Conservation (phyloP, 2,888 invertebrate species). For the Rutpela maculata region DNA sequence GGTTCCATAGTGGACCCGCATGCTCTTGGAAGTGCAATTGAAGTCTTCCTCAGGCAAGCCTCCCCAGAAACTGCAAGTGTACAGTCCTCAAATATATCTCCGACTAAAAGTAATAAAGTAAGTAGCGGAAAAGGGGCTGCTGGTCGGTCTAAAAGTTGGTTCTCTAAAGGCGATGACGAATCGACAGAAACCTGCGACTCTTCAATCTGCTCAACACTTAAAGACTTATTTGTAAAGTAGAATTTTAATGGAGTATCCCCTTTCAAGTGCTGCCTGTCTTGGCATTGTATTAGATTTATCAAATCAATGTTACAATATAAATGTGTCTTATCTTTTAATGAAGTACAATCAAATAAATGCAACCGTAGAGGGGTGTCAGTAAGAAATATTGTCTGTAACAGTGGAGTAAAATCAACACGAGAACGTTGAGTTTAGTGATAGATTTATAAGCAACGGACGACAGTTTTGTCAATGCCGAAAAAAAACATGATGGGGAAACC, state of each 20-base stretch:
- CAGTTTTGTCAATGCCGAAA: no score
- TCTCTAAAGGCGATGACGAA: conserved; percentile 81
- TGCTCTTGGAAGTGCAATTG: conserved; percentile 88
- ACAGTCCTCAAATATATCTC: conserved; percentile 43
- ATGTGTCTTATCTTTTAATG: conserved; percentile 67
- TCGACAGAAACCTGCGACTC: conserved; percentile 84
- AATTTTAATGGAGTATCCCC: conserved; percentile 28
- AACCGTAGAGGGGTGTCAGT: conserved; percentile 23
- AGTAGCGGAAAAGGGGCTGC: conserved; percentile 56
- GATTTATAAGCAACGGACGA: no score
- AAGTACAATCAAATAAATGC: conserved; percentile 63
- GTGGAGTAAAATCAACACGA: no score
- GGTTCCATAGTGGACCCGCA: conserved; percentile 88
- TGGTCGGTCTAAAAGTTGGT: conserved; percentile 75
- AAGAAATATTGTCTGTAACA: conserved; percentile 10
- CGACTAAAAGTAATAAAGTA: conserved; percentile 62
- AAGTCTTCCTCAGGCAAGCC: conserved; percentile 84
- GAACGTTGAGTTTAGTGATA: no score
- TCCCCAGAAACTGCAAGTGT: conserved; percentile 74
- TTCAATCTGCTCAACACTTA: conserved; percentile 87
- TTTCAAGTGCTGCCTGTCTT: conserved; percentile 51
- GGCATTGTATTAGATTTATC: conserved; percentile 39
- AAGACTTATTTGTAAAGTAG: conserved; percentile 91
- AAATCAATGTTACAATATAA: conserved; percentile 66
- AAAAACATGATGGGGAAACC: no score